Base-by-base conservation (phyloP, 2,797 vertebrate species). In the Enteromius anoplus region DNA sequence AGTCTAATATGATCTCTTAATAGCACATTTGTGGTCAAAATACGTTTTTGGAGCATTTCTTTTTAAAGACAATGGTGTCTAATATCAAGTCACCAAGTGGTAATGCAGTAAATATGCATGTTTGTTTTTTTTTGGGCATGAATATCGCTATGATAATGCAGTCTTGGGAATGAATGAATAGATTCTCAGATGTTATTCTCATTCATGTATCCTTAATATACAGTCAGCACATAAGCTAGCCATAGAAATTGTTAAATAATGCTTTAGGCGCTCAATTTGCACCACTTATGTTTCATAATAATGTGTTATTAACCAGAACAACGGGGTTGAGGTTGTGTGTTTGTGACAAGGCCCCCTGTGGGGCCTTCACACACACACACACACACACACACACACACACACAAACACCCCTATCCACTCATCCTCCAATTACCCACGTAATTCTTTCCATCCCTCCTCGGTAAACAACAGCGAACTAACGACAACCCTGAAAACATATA, bases 261-360 rank as follows among this genome's bases (percentile, higher is more conserved):
- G 23, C 51, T 47, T 32, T 75, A 55, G n/a, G 10, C 4, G 17
- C 62, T 66, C 47, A 82, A 42, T 55, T 55, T 3, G 10, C 17
- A 55, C 34, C 15, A 75, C 42, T 77, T 47, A 68, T 26, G 29
- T 32, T 23, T 47, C 9, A 32, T 66, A 23, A 77, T 69, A 32
- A 69, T 34, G 71, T 55, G 72, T 45, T 68, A 45, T 58, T 29
- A 45, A 60, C 51, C 42, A 75, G 26, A 51, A 37, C 34, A n/a
- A 32, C n/a, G 53, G 55, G 76, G 87, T 89, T 91, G 88, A 88
- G 89, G 77, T 92, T 88, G 86, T 81, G 71, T 75, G 79, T 45
- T 82, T 88, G 70, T 47, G 47, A 65, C 53, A 85, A 85, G 91
- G 90, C 92, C 84, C 93, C 81, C 85, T 87, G 51, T 90, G 90